These are phyloP conservation scores for Aleiodes testaceus DNA, from an alignment of 2,888 invertebrate genomes.

Conservation along the genomic window DNA sequence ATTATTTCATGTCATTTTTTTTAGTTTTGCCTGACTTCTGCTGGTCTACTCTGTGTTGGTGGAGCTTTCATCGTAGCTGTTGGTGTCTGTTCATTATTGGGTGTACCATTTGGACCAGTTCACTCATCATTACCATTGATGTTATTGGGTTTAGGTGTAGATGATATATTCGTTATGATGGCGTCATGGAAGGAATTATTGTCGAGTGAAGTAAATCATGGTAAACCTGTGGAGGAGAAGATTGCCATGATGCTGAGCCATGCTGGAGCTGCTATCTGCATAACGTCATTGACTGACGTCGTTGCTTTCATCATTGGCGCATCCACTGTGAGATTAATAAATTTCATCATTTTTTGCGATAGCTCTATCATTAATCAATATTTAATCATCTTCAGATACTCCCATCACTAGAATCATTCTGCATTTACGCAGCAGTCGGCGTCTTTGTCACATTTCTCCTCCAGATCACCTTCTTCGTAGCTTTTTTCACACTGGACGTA, in stretches of 20 bases:
- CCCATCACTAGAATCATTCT: slow-evolving; percentile 87
- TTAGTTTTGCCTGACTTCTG: slow-evolving; percentile 79
- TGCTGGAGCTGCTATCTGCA: slow-evolving; percentile 88
- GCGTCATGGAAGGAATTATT: slow-evolving; percentile 83
- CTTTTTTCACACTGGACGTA: slow-evolving; percentile 83
- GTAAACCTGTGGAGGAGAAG: slow-evolving; percentile 77
- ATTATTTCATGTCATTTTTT: background rate
- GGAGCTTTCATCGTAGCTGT: slow-evolving; percentile 83
- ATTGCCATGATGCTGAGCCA: slow-evolving; percentile 83
- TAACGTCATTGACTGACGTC: slow-evolving; percentile 88
- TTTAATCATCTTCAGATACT: slow-evolving; percentile 76
- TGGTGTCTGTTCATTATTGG: slow-evolving; percentile 82
- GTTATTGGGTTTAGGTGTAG: slow-evolving; percentile 86
- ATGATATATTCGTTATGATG: slow-evolving; percentile 90
- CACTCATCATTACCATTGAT: slow-evolving; percentile 88
- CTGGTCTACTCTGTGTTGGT: slow-evolving; percentile 82
- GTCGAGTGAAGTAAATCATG: slow-evolving; percentile 74
- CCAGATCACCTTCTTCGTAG: slow-evolving; percentile 87
- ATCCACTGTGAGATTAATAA: slow-evolving; percentile 76
- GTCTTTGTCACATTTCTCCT: slow-evolving; percentile 84
- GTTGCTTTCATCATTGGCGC: slow-evolving; percentile 86
- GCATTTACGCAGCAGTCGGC: slow-evolving; percentile 85
- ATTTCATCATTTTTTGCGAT: too few relatives aligned
- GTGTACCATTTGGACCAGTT: slow-evolving; percentile 85
- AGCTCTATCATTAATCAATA: slow-evolving; percentile 12